Evolutionary conservation across 2,797 vertebrate genomes (phyloP).

Genomic region (Argyrosomus regius): DNA sequence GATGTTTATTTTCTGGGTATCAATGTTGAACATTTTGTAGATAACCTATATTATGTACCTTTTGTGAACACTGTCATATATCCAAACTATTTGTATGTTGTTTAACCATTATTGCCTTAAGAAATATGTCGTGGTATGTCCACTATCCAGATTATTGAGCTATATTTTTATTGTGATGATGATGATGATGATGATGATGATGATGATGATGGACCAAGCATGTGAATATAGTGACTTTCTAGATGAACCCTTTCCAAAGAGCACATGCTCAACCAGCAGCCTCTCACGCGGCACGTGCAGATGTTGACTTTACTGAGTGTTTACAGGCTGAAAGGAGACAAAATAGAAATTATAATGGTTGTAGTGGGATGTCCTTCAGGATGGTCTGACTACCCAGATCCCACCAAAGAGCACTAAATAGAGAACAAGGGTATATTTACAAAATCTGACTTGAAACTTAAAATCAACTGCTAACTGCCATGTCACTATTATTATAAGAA

Average conservation of each 20-base stretch:
- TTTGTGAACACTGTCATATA: conserved; percentile 63
- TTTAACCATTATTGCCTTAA: conserved; percentile 83
- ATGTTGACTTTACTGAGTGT: not conserved
- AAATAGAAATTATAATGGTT: not conserved
- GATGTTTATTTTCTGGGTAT: conserved; percentile 64
- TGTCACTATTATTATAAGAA: not conserved
- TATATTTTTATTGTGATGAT: conserved; percentile 69
- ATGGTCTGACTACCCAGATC: conserved; percentile 20
- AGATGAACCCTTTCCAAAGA: conserved; percentile 42
- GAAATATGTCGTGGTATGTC: conserved; percentile 63
- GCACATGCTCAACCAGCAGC: conserved; percentile 51
- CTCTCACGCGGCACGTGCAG: conserved; percentile 7
- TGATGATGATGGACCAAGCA: conserved; percentile 52
- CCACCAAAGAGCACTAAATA: conserved; percentile 54
- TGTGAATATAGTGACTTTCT: conserved; percentile 38
- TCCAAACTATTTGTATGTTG: conserved; percentile 64
- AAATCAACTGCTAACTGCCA: conserved; percentile 18
- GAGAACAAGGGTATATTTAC: conserved; percentile 22
- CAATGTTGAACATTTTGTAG: conserved; percentile 57
- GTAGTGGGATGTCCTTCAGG: conserved; percentile 32
- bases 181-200: conserved; percentile 50
- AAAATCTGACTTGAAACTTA: conserved; percentile 22
- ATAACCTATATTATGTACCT: conserved; percentile 65
- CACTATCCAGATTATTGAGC: conserved; percentile 55
- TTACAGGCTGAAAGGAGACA: conserved; percentile 2